Conservation (phyloP, 2,888 invertebrate genomes). For the Sepiola atlantica region DNA sequence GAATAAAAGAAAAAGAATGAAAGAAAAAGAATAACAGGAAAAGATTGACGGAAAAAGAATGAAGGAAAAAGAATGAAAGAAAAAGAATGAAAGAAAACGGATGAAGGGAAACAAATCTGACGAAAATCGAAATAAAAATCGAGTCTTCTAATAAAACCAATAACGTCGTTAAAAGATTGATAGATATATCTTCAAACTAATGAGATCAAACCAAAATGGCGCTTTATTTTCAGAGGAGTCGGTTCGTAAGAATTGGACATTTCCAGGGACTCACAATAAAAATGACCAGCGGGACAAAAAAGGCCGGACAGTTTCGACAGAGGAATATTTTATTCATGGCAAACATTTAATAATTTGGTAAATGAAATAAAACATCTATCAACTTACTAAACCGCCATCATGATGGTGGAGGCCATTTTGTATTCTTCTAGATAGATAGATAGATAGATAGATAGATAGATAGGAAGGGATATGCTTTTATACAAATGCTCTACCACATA, state of each 20-base stretch:
- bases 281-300: not conserved
- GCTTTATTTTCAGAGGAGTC: not conserved
- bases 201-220: not conserved
- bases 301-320: not conserved
- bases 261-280: not conserved
- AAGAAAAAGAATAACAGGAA: too few relatives aligned
- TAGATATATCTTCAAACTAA: not conserved
- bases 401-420: too few relatives aligned
- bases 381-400: not conserved
- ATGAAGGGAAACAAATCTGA: too few relatives aligned
- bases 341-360: not conserved
- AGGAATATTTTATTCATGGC: constrained; percentile 4
- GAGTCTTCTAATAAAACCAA: not conserved
- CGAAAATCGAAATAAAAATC: too few relatives aligned
- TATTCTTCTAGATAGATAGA: not conserved
- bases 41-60: too few relatives aligned
- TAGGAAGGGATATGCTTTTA: too few relatives aligned
- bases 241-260: not conserved
- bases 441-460: not conserved
- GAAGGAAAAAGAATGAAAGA: too few relatives aligned
- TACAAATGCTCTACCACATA: too few relatives aligned
- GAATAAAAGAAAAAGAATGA: too few relatives aligned
- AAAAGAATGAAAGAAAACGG: too few relatives aligned
- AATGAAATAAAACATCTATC: not conserved
- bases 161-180: not conserved